Evolutionary conservation across 2,113 vertebrate species (phyloP).

Genomic region (Theristicus caerulescens): DNA sequence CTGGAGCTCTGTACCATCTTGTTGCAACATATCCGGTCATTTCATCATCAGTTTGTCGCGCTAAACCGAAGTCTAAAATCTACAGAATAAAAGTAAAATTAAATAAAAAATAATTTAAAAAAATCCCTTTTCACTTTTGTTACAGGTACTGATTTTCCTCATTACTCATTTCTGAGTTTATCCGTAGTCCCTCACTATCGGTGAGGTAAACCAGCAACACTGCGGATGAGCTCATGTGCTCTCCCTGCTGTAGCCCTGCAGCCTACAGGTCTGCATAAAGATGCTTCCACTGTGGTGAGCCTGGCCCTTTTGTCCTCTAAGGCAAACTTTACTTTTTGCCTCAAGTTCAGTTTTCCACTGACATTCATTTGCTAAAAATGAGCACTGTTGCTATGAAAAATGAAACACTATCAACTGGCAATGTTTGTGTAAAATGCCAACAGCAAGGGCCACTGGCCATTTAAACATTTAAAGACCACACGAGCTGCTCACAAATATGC

Average conservation of each 20-base stretch:
- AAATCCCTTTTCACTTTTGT: not conserved
- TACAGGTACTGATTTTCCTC: not conserved
- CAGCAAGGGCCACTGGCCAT: not conserved
- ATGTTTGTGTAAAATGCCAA: not conserved
- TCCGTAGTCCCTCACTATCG: rapidly evolving
- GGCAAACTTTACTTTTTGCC: not conserved
- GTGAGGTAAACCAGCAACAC: not conserved
- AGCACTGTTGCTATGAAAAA: not conserved
- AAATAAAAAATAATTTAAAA: not conserved
- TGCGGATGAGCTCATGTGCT: rapidly evolving
- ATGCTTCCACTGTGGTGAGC: not conserved
- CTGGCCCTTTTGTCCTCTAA: not conserved
- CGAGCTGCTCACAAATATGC: not conserved
- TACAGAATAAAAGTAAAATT: conserved; percentile 51
- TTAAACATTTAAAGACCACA: not conserved
- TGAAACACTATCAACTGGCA: not conserved
- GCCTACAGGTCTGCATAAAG: not conserved
- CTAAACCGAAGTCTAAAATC: conserved; percentile 97
- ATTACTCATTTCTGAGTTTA: not conserved
- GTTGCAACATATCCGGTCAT: conserved; percentile 98
- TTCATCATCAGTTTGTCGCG: conserved; percentile 94
- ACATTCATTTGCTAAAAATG: not conserved
- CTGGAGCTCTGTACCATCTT: conserved; percentile 95
- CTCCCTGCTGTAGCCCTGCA: not conserved
- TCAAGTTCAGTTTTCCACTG: not conserved